A percentile compares a stretch with the other conserved stretches of the same genome.
Conservation (phyloP, 1,140 invertebrate genomes). For the Hyles vespertilio region DNA sequence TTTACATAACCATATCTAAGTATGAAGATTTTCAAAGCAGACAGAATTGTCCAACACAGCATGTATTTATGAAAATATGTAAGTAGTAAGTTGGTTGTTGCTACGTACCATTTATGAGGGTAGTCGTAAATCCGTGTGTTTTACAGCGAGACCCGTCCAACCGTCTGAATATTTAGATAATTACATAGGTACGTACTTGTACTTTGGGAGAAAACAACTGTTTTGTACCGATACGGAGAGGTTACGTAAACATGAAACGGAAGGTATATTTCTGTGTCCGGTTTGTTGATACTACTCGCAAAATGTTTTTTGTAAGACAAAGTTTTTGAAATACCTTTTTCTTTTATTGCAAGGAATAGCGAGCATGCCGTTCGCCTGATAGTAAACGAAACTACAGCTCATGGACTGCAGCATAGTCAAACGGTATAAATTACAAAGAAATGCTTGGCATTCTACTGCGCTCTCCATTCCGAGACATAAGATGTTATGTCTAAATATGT, state of each 20-base stretch:
- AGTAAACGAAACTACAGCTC: too few species aligned
- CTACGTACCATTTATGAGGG: slow-evolving; percentile 24
- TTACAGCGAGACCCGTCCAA: slow-evolving; percentile 22
- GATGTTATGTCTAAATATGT: too few species aligned
- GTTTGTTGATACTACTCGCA: not conserved
- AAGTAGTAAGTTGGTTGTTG: slow-evolving; percentile 15
- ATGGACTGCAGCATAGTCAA: too few species aligned
- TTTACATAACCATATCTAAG: too few species aligned
- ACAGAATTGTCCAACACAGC: not conserved
- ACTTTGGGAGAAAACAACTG: not conserved
- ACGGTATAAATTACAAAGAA: too few species aligned
- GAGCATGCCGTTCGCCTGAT: too few species aligned
- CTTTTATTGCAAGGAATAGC: too few species aligned
- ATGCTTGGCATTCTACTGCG: too few species aligned
- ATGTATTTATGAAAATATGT: slow-evolving; percentile 7
- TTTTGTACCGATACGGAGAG: not conserved
- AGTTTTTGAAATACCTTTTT: not conserved
- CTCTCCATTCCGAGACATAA: too few species aligned
- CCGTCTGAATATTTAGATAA: slow-evolving; percentile 38
- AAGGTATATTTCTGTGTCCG: not conserved
- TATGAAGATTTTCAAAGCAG: not conserved
- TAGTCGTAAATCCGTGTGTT: slow-evolving; percentile 28
- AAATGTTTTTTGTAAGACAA: not conserved
- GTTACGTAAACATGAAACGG: not conserved
- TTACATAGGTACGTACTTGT: slow-evolving; percentile 26